Evolutionary conservation across 2,888 invertebrate genomes (phyloP), one percentile per base, ranked within the genome.

Genomic region (Halocaridina rubra): DNA sequence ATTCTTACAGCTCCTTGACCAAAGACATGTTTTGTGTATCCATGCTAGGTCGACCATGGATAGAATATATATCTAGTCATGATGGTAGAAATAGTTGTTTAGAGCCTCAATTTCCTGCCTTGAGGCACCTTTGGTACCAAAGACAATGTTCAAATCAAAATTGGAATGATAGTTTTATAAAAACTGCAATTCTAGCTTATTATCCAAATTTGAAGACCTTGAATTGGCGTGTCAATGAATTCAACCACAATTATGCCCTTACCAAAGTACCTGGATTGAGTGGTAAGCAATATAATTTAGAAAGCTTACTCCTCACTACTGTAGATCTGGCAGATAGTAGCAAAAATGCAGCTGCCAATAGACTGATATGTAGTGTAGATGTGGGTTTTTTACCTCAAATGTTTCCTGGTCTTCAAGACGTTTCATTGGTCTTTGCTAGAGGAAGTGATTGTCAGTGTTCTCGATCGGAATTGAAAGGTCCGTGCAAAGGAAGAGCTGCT

Each of bases 21-120:
- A 84, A 84, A 61, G 82, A 84, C 64, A 77, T 77, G 39, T 84
- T 84, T 30, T 84, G 82, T 84, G 82, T 84, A 32, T 84, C 82
- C 22, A 19, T 84, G 22, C 46, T 84, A 27, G 82, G 82, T 27
- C 57, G 82, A 22, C 82, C 82, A 3, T 84, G 82, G 82, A 84
- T 78, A 72, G 82, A 78, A 57, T 84, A 84, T 32, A 84, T 84
- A 71, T 84, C 82, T 57, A 84, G 82, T 72, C 82, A 84, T 78
- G 82, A 84, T 84, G 82, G 82, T 53, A 84, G 82, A 29, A 72
- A 78, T 64, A 84, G 78, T 61, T 84, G 82, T 57, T 29, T 84
- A n/a, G 82, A 84, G 39, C 82, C 82, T 59, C 82, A 84, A 32
- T 84, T 84, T 30, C 82, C 82, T 16, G 82, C 78, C 22, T 77